phyloP scores from a whole-genome alignment of 2,797 vertebrate species.

The Spheniscus humboldti region DNA sequence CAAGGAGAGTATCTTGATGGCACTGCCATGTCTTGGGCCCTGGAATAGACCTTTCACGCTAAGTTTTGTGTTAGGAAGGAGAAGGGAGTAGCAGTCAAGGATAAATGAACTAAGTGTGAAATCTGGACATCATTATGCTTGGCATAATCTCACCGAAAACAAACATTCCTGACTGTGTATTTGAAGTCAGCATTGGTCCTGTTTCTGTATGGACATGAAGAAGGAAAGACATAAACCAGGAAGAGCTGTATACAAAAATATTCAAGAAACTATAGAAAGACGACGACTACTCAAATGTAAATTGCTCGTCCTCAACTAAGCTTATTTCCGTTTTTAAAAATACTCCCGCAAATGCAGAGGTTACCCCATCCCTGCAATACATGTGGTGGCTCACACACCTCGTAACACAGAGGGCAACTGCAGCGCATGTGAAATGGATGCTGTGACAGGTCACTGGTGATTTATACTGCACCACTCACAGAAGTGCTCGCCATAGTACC shows the following conservation, averaged over 20 bases:
- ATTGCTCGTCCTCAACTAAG: not conserved
- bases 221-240: not conserved
- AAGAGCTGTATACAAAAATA: not conserved
- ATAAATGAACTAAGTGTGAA: not conserved
- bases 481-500: not conserved
- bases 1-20: not conserved
- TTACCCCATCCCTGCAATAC: not conserved
- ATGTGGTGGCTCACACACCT: not conserved
- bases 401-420: conserved; percentile 41
- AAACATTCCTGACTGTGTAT: not conserved
- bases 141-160: not conserved
- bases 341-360: not conserved
- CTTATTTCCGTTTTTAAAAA: conserved; percentile 14
- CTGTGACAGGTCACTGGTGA: conserved; percentile 56
- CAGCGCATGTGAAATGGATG: conserved; percentile 28
- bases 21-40: not conserved
- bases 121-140: not conserved
- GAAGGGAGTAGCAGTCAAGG: not conserved
- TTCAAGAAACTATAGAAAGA: not conserved
- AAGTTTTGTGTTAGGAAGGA: not conserved
- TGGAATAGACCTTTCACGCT: not conserved
- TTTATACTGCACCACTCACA: conserved; percentile 57
- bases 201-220: rapidly evolving
- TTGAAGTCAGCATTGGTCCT: not conserved
- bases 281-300: rapidly evolving